A percentile compares a stretch with the other conserved stretches of the same genome.
Conservation (phyloP, 1,140 invertebrate genomes). For the Brachionus manjavacas region DNA sequence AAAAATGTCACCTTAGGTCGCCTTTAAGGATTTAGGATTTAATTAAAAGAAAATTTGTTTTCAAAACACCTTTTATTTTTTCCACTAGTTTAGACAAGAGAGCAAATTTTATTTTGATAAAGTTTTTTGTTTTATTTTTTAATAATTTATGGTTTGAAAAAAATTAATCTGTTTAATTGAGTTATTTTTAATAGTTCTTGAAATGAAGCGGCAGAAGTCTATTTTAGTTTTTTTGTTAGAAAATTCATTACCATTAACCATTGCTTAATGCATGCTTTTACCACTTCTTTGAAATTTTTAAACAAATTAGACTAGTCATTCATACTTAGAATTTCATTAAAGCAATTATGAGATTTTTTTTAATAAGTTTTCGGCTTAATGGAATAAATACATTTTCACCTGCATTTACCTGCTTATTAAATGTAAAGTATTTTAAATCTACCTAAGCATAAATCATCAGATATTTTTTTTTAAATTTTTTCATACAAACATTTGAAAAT, state of each 20-base stretch:
- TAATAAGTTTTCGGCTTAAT: not conserved
- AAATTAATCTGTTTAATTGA: too few relatives aligned
- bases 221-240: not conserved
- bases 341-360: not conserved
- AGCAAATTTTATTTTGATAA: too few relatives aligned
- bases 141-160: too few relatives aligned
- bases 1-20: too few relatives aligned
- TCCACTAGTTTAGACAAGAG: too few relatives aligned
- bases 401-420: not conserved
- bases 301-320: not conserved
- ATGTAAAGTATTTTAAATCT: not conserved
- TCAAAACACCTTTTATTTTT: too few relatives aligned
- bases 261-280: not conserved
- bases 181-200: not conserved
- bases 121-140: too few relatives aligned
- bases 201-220: not conserved
- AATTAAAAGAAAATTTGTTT: too few relatives aligned
- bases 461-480: too few relatives aligned
- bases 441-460: not conserved
- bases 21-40: too few relatives aligned
- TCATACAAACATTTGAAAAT: not conserved
- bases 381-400: not conserved
- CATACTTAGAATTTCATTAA: not conserved
- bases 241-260: not conserved
- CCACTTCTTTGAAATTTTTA: not conserved